Percentiles rank a stretch among this genome's conserved stretches.
These are phyloP conservation scores for Megastigmus dorsalis DNA, from an alignment of 2,888 invertebrate species.

Conservation along the genomic window DNA sequence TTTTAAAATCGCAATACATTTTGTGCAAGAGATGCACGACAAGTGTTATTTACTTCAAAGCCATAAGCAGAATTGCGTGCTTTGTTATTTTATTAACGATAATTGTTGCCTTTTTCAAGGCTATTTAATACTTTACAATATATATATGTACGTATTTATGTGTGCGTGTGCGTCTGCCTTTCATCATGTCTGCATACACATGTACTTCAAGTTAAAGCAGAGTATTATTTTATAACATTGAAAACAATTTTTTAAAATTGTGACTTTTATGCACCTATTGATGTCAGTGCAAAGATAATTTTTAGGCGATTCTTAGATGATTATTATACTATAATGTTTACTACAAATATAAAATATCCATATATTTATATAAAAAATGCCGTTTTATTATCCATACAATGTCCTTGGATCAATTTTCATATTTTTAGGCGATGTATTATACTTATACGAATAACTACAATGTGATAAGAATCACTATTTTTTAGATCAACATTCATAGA, in stretches of 20 bases:
- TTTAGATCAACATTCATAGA: too few relatives aligned
- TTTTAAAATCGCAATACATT: slow-evolving; percentile 8
- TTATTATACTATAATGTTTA: slow-evolving; percentile 35
- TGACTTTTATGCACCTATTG: slow-evolving; percentile 27
- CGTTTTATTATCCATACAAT: too few relatives aligned
- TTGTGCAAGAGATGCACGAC: background rate
- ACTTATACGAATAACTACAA: too few relatives aligned
- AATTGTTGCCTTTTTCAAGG: slow-evolving; percentile 24
- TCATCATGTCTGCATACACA: too few relatives aligned
- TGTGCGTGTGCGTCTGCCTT: too few relatives aligned
- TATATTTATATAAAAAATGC: slow-evolving; percentile 41
- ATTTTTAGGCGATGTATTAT: too few relatives aligned
- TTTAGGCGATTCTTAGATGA: slow-evolving; percentile 23
- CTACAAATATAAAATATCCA: slow-evolving; percentile 30
- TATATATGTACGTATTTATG: too few relatives aligned
- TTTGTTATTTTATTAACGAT: slow-evolving; percentile 32
- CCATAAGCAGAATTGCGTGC: background rate
- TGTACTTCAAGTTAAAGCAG: slow-evolving; percentile 8
- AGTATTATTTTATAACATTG: too few relatives aligned
- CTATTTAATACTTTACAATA: slow-evolving; percentile 17
- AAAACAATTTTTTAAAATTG: too few relatives aligned
- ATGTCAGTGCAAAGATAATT: slow-evolving; percentile 39
- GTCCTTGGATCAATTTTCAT: too few relatives aligned
- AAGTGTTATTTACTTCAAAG: background rate
- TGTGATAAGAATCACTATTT: too few relatives aligned